Percentiles rank a stretch among this genome's conserved stretches.
Conservation (phyloP, 2,888 invertebrate genomes). For the Acanthosepion esculentum region DNA sequence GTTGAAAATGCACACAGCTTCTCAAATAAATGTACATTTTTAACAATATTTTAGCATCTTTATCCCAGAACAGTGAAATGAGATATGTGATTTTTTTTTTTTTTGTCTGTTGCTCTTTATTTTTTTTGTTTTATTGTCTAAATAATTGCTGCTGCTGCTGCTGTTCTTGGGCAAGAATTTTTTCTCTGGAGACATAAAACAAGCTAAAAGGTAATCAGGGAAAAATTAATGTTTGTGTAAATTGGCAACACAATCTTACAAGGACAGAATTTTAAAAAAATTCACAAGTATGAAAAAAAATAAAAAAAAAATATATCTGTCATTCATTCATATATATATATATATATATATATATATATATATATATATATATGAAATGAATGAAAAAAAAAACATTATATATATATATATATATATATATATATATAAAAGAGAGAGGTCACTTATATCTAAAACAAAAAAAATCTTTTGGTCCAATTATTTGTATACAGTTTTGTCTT, state of each 20-base stretch:
- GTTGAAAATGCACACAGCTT: background rate
- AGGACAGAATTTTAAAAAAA: background rate
- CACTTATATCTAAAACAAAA: too few species aligned
- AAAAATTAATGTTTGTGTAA: background rate
- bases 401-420: conserved; percentile 20
- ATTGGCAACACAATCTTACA: background rate
- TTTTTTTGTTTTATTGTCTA: background rate
- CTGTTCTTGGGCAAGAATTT: background rate
- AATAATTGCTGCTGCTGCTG: conserved; percentile 6
- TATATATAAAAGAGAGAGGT: too few species aligned
- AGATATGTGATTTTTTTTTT: background rate
- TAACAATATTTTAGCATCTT: too few species aligned
- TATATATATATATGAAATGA: background rate
- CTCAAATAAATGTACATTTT: background rate
- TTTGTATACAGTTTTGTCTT: conserved; percentile 6
- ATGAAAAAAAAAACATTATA: background rate
- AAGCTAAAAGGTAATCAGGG: background rate
- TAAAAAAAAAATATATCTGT: background rate
- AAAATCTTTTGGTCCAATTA: background rate
- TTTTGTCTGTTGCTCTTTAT: background rate
- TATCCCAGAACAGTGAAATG: too few species aligned
- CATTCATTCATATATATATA: too few species aligned
- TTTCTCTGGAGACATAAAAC: background rate
- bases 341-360: conserved; percentile 13
- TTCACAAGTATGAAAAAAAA: background rate